phyloP scores from a whole-genome alignment of 2,113 vertebrate genomes.

The Hippoglossus stenolepis region DNA sequence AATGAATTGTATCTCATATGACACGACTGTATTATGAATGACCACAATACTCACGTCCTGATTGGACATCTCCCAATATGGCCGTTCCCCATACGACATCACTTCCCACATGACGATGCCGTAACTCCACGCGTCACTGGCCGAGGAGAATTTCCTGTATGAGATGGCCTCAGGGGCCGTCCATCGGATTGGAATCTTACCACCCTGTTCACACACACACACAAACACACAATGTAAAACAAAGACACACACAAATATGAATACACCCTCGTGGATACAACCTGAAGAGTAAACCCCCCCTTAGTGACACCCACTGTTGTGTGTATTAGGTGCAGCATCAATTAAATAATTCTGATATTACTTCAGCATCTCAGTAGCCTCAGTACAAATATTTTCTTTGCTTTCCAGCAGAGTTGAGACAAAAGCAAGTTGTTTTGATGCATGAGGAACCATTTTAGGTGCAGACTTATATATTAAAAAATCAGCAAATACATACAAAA shows the following conservation, averaged over 20 bases:
- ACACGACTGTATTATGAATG: background rate
- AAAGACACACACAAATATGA: background rate
- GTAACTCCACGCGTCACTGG: slow-evolving; percentile 95
- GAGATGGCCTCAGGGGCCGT: slow-evolving; percentile 95
- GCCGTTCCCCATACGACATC: slow-evolving; percentile 96
- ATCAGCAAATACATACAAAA: too few species aligned
- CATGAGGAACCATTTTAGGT: too few species aligned
- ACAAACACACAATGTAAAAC: slow-evolving; percentile 35
- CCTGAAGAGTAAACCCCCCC: too few species aligned
- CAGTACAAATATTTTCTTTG: too few species aligned
- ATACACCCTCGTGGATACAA: background rate
- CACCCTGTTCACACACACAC: slow-evolving; percentile 86
- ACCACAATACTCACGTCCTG: slow-evolving; percentile 90
- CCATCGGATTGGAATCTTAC: slow-evolving; percentile 97
- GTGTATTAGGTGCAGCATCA: too few species aligned
- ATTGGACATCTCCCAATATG: slow-evolving; percentile 99
- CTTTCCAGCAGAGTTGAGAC: too few species aligned
- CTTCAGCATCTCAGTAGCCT: too few species aligned
- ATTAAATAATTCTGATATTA: too few species aligned
- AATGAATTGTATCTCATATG: too few species aligned
- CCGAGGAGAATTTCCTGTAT: slow-evolving; percentile 95
- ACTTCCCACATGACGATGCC: slow-evolving; percentile 99
- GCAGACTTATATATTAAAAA: too few species aligned
- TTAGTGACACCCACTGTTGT: too few species aligned
- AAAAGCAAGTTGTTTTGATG: too few species aligned